Conservation (phyloP, 2,888 invertebrate genomes). For the Aproaerema taeniolella region DNA sequence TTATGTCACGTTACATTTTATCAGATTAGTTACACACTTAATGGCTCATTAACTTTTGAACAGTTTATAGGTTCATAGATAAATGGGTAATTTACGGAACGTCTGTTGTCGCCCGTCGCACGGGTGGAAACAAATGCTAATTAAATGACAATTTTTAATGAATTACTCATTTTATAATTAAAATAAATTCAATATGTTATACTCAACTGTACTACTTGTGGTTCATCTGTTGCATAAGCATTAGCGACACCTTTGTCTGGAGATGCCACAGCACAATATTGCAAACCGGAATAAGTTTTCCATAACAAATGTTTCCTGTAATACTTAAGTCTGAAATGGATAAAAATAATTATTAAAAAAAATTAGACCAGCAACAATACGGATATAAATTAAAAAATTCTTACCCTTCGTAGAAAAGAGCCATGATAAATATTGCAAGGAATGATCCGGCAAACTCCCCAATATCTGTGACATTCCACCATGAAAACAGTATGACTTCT, state of each 20-base stretch:
- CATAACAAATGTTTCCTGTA: slow-evolving; percentile 89
- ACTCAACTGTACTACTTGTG: slow-evolving; percentile 85
- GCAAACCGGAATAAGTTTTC: slow-evolving; percentile 90
- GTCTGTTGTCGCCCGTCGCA: no score
- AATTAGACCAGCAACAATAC: not conserved
- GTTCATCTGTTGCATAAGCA: slow-evolving; percentile 80
- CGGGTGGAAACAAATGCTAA: no score
- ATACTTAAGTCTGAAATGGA: slow-evolving; percentile 78
- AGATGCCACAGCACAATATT: slow-evolving; percentile 90
- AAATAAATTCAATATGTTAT: no score
- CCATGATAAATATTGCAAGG: slow-evolving; percentile 93
- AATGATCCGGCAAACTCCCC: slow-evolving; percentile 93
- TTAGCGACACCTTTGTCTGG: slow-evolving; percentile 80
- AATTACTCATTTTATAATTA: no score
- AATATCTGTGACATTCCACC: slow-evolving; percentile 86
- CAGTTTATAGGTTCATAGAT: no score
- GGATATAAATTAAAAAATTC: slow-evolving; percentile 34
- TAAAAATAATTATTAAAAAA: not conserved
- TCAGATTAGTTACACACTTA: no score
- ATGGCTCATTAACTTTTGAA: no score
- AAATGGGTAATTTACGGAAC: no score
- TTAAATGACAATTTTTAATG: no score
- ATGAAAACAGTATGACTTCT: slow-evolving; percentile 88
- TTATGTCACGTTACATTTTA: no score
- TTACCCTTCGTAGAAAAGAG: slow-evolving; percentile 95